Evolutionary conservation across 2,797 vertebrate genomes (phyloP).

Genomic region (Syngnathus rostellatus): DNA sequence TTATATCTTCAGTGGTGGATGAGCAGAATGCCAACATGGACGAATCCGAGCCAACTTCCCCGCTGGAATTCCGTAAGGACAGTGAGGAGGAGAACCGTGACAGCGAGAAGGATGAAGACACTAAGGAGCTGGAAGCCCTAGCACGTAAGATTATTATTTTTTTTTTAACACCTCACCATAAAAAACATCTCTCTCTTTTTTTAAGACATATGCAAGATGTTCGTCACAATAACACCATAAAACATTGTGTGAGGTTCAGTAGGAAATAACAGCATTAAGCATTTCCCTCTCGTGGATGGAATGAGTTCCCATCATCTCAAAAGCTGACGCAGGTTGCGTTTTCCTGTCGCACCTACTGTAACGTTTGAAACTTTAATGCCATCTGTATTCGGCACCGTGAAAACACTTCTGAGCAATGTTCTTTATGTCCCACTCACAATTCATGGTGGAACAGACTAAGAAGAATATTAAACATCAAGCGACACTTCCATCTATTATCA

Average conservation of each 20-base stretch:
- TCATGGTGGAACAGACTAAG: not conserved
- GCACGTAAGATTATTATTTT: constrained; percentile 61
- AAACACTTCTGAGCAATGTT: not conserved
- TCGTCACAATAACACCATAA: not conserved
- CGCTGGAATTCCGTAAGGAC: constrained; percentile 78
- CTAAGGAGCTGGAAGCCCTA: constrained; percentile 76
- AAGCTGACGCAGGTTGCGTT: constrained; percentile 50
- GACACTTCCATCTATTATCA: not conserved
- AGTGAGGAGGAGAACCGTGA: constrained; percentile 81
- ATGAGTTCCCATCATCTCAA: not conserved
- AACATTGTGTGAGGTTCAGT: not conserved
- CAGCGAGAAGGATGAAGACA: constrained; percentile 85
- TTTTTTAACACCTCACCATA: no score
- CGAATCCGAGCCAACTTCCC: constrained; percentile 73
- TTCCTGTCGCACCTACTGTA: constrained; percentile 61
- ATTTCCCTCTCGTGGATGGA: constrained; percentile 48
- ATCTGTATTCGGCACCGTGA: not conserved
- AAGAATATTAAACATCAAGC: not conserved
- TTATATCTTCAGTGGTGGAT: constrained; percentile 75
- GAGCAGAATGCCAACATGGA: constrained; percentile 83
- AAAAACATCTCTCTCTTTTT: not conserved
- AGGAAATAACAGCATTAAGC: constrained; percentile 19
- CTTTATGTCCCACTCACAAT: not conserved
- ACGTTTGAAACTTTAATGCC: constrained; percentile 3
- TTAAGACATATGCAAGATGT: not conserved